phyloP scores from a whole-genome alignment of 2,113 vertebrate species.

The Pedionomus torquatus region DNA sequence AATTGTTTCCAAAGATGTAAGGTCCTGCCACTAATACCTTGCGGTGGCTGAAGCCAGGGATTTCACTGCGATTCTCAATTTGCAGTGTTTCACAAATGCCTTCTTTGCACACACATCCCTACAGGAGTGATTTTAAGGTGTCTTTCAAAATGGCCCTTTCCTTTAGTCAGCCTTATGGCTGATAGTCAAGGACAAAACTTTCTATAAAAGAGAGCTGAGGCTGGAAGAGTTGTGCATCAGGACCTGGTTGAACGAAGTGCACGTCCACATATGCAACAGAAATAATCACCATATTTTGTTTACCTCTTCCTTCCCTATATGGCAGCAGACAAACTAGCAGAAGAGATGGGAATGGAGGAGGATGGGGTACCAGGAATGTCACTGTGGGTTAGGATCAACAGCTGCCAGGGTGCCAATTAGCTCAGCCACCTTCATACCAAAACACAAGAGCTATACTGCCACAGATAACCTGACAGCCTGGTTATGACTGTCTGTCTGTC shows the following conservation, averaged over 20 bases:
- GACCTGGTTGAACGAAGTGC: neutral
- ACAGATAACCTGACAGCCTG: neutral
- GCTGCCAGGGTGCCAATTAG: neutral
- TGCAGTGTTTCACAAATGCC: neutral
- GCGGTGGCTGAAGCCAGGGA: neutral
- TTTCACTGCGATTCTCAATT: neutral
- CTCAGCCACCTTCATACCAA: neutral
- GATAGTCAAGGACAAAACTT: neutral
- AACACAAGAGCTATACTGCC: neutral
- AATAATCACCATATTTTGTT: neutral
- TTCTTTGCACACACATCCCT: neutral
- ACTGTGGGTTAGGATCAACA: fast-evolving
- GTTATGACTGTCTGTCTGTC: neutral
- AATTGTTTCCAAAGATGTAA: neutral
- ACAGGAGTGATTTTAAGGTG: neutral
- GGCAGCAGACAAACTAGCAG: neutral
- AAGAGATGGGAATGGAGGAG: neutral
- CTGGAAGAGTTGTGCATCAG: neutral
- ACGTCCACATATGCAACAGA: neutral
- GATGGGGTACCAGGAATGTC: neutral
- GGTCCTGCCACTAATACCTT: neutral
- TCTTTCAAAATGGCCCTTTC: neutral
- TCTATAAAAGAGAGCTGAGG: neutral
- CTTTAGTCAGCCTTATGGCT: neutral
- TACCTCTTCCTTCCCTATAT: neutral